Conservation (phyloP, 1,140 invertebrate species). For the Dryas iulia region DNA sequence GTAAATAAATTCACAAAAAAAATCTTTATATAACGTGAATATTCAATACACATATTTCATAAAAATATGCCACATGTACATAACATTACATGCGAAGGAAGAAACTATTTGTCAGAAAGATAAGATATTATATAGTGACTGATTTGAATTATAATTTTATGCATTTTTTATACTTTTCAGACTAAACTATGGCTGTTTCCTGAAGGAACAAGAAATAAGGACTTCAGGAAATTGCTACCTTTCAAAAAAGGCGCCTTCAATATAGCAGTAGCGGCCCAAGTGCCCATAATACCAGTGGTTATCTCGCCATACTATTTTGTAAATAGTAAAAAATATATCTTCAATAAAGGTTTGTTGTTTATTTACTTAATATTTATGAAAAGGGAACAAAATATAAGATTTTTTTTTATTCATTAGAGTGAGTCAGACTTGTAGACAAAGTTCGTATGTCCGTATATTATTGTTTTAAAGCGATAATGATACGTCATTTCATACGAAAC, state of each 20-base stretch:
- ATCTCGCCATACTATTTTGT: conserved; percentile 85
- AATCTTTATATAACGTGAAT: too few species aligned
- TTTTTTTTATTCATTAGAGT: too few species aligned
- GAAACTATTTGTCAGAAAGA: background rate
- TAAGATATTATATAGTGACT: background rate
- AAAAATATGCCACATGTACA: too few species aligned
- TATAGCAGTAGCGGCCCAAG: conserved; percentile 85
- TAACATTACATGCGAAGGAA: too few species aligned
- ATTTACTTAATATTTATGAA: too few species aligned
- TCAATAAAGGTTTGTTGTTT: conserved; percentile 65
- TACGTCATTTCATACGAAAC: too few species aligned
- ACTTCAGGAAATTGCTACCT: conserved; percentile 71
- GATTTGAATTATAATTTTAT: background rate
- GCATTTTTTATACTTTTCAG: conserved; percentile 58
- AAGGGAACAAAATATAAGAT: too few species aligned
- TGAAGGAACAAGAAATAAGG: conserved; percentile 82
- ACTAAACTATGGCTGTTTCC: conserved; percentile 85
- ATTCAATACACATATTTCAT: too few species aligned
- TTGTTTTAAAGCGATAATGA: too few species aligned
- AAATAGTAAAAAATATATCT: conserved; percentile 70
- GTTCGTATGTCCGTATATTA: too few species aligned
- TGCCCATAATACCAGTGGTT: conserved; percentile 87
- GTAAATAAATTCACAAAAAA: too few species aligned
- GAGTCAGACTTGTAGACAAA: too few species aligned
- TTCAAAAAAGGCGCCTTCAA: conserved; percentile 90